Evolutionary conservation across 1,140 invertebrate species (phyloP).

Genomic region (Bombus vancouverensis): DNA sequence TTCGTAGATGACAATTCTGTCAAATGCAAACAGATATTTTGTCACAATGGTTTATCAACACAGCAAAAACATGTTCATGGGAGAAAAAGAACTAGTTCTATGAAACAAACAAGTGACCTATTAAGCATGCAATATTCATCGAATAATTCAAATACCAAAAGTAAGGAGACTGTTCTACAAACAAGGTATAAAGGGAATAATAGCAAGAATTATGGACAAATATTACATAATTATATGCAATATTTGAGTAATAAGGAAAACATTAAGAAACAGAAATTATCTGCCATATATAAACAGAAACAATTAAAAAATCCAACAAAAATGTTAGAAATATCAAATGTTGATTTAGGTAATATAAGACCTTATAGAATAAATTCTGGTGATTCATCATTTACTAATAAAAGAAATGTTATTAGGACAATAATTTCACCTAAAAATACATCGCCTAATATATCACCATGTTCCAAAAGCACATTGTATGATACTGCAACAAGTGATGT

Average conservation of each 20-base stretch:
- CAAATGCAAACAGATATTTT: too few relatives aligned
- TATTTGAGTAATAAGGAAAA: background rate
- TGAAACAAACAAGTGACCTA: background rate
- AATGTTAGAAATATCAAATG: background rate
- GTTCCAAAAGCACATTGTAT: too few relatives aligned
- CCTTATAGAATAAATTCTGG: too few relatives aligned
- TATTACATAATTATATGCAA: background rate
- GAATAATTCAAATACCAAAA: background rate
- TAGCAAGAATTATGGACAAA: background rate
- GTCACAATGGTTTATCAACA: too few relatives aligned
- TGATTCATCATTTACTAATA: too few relatives aligned
- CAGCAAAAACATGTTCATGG: too few relatives aligned
- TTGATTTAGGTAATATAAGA: background rate
- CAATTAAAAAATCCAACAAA: background rate
- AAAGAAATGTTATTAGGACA: too few relatives aligned
- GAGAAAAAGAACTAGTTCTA: too few relatives aligned
- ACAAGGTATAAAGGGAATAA: background rate
- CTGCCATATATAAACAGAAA: background rate
- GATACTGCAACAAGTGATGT: too few relatives aligned
- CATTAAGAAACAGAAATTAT: background rate
- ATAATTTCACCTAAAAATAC: too few relatives aligned
- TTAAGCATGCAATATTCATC: background rate
- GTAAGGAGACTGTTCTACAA: background rate
- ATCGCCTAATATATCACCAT: too few relatives aligned
- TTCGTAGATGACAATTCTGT: background rate